Evolutionary conservation across 92 coral and sea anemone genomes (phyloP).

Genomic region (Zoanthus sociatus): DNA sequence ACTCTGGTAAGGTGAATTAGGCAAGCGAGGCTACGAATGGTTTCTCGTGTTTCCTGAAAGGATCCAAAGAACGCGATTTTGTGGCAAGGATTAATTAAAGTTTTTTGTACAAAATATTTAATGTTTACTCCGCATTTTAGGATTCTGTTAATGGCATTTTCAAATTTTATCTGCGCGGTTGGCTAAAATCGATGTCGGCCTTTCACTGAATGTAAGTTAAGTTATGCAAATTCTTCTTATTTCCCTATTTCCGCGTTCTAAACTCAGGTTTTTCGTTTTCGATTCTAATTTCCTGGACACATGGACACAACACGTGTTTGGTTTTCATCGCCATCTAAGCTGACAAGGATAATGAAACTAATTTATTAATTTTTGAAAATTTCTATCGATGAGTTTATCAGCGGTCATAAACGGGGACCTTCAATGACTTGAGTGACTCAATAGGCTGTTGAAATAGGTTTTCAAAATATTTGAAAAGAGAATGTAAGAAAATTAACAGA

Average conservation of each 20-base stretch:
- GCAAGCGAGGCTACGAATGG: conserved; percentile 23
- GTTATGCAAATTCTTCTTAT: neutral
- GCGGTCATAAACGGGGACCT: neutral
- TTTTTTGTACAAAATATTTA: conserved; percentile 19
- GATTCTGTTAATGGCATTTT: conserved; percentile 18
- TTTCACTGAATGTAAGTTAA: conserved; percentile 18
- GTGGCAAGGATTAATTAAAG: conserved; percentile 23
- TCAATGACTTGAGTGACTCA: neutral
- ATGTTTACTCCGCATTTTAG: conserved; percentile 36
- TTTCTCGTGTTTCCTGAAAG: conserved; percentile 1
- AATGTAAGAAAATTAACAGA: conserved; percentile 8
- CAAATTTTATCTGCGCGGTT: neutral
- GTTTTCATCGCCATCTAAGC: conserved; percentile 30
- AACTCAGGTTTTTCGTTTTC: conserved; percentile 13
- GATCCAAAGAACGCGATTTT: conserved; percentile 39
- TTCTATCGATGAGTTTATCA: conserved; percentile 76
- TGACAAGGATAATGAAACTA: conserved; percentile 71
- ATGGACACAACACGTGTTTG: conserved; percentile 36
- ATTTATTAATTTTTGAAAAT: conserved; percentile 75
- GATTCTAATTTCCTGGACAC: conserved; percentile 44
- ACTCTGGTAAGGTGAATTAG: neutral
- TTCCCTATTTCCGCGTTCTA: conserved; percentile 15
- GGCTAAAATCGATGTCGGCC: conserved; percentile 16
- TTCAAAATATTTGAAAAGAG: neutral
- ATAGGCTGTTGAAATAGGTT: neutral